Percentiles rank a stretch among this genome's conserved stretches.
These are phyloP conservation scores for Nemapogon koenigi DNA, from an alignment of 2,888 invertebrate species.

Conservation along the genomic window DNA sequence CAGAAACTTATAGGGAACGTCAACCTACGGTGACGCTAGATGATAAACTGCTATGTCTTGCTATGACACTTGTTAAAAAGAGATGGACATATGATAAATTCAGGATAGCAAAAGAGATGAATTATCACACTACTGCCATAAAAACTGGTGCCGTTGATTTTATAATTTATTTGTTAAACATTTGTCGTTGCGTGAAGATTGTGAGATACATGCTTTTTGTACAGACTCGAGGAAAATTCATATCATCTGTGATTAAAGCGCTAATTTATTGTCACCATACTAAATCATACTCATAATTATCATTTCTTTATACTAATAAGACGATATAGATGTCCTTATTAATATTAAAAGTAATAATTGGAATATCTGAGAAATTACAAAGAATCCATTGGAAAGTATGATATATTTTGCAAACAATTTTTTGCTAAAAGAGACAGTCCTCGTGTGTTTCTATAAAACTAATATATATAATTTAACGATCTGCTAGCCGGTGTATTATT, in stretches of 20 bases:
- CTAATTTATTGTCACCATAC: too few relatives aligned
- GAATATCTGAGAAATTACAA: too few relatives aligned
- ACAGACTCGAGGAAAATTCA: slow-evolving; percentile 46
- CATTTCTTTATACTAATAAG: too few relatives aligned
- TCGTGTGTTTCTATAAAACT: too few relatives aligned
- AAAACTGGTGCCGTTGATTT: slow-evolving; percentile 59
- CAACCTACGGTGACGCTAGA: slow-evolving; percentile 45
- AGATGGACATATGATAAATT: slow-evolving; percentile 25
- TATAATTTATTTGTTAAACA: slow-evolving; percentile 65
- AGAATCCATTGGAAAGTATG: too few relatives aligned
- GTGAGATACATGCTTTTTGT: slow-evolving; percentile 60
- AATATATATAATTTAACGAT: too few relatives aligned
- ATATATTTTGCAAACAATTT: too few relatives aligned
- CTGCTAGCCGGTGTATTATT: background rate
- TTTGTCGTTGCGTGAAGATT: slow-evolving; percentile 65
- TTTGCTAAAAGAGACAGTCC: too few relatives aligned
- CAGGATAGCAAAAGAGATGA: slow-evolving; percentile 25
- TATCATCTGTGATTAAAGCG: slow-evolving; percentile 59
- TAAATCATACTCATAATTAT: too few relatives aligned
- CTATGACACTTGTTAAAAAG: slow-evolving; percentile 37
- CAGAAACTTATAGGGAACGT: slow-evolving; percentile 43
- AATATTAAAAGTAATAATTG: too few relatives aligned
- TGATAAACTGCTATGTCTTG: slow-evolving; percentile 44
- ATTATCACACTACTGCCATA: slow-evolving; percentile 39
- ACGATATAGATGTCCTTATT: too few relatives aligned